Base-by-base conservation (phyloP, 2,888 invertebrate species). In the Furcula furcula region DNA sequence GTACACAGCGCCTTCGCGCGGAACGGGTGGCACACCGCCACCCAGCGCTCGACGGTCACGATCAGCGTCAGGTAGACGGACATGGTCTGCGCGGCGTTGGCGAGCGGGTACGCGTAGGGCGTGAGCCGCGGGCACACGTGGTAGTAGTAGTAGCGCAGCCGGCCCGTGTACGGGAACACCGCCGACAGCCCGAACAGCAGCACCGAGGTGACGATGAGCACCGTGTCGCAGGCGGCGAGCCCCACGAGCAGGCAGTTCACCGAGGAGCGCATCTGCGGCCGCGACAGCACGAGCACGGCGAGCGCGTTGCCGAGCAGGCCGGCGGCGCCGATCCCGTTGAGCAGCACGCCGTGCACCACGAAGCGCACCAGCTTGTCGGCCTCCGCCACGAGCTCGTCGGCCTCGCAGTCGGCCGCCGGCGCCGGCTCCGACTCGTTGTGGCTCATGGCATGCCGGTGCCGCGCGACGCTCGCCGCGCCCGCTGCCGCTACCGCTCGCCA, bases 211-310 rank as follows among this genome's bases (percentile, higher is more conserved):
- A 97, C 88, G 60, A 98, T 95, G 55, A 98, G 91, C 48, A 95
- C 92, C 7, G 96, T 97, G 90, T 99, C 99, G 81, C 97, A 97
- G 58, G 96, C 92, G 13, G 98, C 98, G 57, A 99, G 91, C 3
- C 97, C 98, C 50, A 97, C 95, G 41, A 99, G 91, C 68, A 98
- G 92, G 79, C 97, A 96, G 84, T 98, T 98, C 70, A 98, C 97
- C 69, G 98, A 97, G 39, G 97, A 97, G 64, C 96, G 93, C 98
- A 98, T 98, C 81, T 98, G 95, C 13, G 97, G 97, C 34, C 97
- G 92, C 38, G 96, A 95, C 31, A 98, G 90, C 57, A 98, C 97
- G 42, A 97, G 93, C 91, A 97, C 95, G 22, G 97, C 94, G 36
- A 98, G 94, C 37, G 95, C 91, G 83, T 98, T 98, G 48, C 98